Evolutionary conservation across 2,113 vertebrate species (phyloP), one percentile per base, ranked within the genome.

Genomic region (Macheiramphus alcinus): DNA sequence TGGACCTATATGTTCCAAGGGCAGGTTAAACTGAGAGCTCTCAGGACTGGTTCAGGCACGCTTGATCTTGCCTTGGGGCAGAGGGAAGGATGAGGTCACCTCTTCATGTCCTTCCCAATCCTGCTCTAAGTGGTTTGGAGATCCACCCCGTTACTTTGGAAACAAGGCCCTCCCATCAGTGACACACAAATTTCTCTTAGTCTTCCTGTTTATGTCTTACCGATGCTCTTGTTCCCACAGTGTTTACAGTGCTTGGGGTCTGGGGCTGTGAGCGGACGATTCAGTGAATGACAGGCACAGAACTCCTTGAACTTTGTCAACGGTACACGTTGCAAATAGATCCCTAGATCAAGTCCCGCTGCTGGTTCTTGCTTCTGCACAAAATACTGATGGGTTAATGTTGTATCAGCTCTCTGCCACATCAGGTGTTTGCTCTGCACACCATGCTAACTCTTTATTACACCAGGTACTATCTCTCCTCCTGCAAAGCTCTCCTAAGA

Each of bases 81-180:
- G 59, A 85, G 34, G 56, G 86, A 94, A 95, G 76, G 86, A 90
- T 23, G 0, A 65, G 66, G 89, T 97, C 73, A 80, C 36, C 47
- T 85, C 14, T 47, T 84, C 50, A 13, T 29, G 50, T 85, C 78
- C 73, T 91, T 85, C 40, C 34, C 66, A 89, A 1, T 72, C 50
- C 20, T 2, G 0, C 40, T 84, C 3, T 63, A 55, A 11, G 65
- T 26, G 59, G 43, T 88, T 94, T 85, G 61, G 84, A 78, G 87
- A 79, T 68, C 89, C 70, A 70, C 95, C 95, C 88, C 68, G 62
- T 88, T 80, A 45, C 78, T 90, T 16, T 65, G 78, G 78, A 94
- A 97, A 95, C 70, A 79, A 85, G 86, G 25, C 74, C 65, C 90
- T 95, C 78, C 89, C 90, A 50, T 32, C 0, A 1, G 50, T 94